Percentiles rank a stretch among this genome's conserved stretches.
phyloP scores from a whole-genome alignment of 2,888 invertebrate species.

The Smittia aterrima region DNA sequence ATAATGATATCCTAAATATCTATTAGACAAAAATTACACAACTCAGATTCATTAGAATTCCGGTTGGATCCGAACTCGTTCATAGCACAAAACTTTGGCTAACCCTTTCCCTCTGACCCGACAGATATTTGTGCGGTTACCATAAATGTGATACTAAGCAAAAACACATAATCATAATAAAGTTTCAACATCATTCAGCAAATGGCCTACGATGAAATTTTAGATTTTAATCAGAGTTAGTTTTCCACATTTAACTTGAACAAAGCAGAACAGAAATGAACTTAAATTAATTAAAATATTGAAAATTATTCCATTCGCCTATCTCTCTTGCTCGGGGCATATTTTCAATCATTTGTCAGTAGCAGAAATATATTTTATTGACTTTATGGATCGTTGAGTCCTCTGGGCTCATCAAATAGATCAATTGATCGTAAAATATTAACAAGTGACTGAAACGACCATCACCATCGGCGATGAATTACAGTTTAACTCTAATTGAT shows the following conservation, averaged over 20 bases:
- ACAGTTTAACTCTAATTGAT: neutral
- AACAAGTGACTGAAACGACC: too few species aligned
- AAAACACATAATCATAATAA: neutral
- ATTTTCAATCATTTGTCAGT: constrained; percentile 6
- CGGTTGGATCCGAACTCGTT: neutral
- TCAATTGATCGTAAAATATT: too few species aligned
- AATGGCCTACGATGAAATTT: neutral
- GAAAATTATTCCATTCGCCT: neutral
- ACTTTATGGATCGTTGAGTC: neutral
- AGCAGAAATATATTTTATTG: neutral
- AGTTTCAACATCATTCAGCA: neutral
- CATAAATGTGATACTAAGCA: neutral
- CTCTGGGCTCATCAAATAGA: neutral
- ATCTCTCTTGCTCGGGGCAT: constrained; percentile 21
- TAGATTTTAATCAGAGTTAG: neutral
- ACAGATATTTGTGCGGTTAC: neutral
- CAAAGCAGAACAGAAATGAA: neutral
- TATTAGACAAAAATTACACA: neutral
- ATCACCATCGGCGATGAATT: neutral
- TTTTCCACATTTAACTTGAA: neutral
- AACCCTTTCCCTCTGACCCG: neutral
- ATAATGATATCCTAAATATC: neutral
- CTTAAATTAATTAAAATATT: constrained; percentile 20
- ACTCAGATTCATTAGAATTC: neutral
- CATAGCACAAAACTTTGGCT: neutral